A percentile compares a stretch with the other conserved stretches of the same genome.
These are phyloP conservation scores for Rynchops niger DNA, from an alignment of 2,113 vertebrate species.

Conservation along the genomic window DNA sequence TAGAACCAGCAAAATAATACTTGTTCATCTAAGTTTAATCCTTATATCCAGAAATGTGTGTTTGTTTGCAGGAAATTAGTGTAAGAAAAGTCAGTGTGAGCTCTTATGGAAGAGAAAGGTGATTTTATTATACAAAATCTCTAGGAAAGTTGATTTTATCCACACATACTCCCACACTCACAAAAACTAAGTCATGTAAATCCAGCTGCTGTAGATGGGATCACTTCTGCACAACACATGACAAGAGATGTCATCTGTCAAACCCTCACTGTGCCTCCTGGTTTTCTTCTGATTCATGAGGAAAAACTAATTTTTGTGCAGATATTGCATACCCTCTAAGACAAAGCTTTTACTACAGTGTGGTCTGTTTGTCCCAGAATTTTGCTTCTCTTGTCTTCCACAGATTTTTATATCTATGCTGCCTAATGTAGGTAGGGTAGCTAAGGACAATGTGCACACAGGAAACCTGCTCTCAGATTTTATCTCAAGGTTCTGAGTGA, in stretches of 20 bases:
- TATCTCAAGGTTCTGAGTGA: not conserved
- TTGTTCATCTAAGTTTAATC: not conserved
- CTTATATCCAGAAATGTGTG: not conserved
- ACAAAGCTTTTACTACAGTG: not conserved
- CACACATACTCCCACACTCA: not conserved
- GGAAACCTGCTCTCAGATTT: not conserved
- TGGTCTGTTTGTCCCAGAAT: not conserved
- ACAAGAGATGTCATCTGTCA: not conserved
- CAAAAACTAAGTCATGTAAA: not conserved
- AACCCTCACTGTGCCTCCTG: not conserved
- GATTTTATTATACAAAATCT: not conserved
- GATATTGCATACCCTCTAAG: not conserved
- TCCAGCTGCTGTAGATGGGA: not conserved
- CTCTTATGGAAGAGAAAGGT: not conserved
- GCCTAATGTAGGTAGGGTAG: not conserved
- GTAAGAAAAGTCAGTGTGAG: not conserved
- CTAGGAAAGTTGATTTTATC: not conserved
- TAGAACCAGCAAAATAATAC: not conserved
- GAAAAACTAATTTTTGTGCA: not conserved
- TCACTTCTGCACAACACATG: not conserved
- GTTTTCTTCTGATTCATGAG: not conserved
- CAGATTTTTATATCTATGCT: not conserved
- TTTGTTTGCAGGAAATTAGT: not conserved
- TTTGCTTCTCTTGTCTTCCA: not conserved
- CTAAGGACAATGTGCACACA: not conserved